Evolutionary conservation across 2,113 vertebrate genomes (phyloP), one percentile per base, ranked within the genome.

Genomic region (Leucoraja erinaceus): DNA sequence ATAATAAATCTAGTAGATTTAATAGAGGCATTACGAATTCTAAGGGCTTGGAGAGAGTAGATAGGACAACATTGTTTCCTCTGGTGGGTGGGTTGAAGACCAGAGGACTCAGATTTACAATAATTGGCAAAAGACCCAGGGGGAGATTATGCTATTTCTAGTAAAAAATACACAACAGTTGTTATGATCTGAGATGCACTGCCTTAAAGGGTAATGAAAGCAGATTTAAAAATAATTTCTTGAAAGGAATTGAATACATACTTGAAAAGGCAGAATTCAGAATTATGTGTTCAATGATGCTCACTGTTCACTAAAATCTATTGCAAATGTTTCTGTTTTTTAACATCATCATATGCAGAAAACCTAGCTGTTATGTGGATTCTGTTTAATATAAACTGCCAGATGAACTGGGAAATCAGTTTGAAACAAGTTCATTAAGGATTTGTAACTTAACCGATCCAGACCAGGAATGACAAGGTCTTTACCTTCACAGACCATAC

Each of bases 351-450:
- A 16, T 54, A 22, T 20, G 38, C 7, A 81, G 47, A 8, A 38
- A 20, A 54, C 31, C 16, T 78, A 20, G 38, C 8, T 54, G 38
- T 0, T 54, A 54, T 81, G 33, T 81, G 78, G 33, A 54, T 16
- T 38, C 78, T 54, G 25, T 54, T 81, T 81, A 81, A 81, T 54
- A 81, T 81, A 38, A 81, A 81, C 76, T 38, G 78, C 78, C 33
- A 81, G 78, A 33, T 20, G 18, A 81, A 9, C 78, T 38, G 18
- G 18, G 33, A 20, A 81, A 81, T 81, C 78, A 81, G 54, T 81
- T 81, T 22, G 38, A 72, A 72, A 81, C 78, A 81, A 5, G 77
- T 79, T 33, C 78, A 54, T 8, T 54, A 81, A 81, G 38, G 78
- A 81, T 54, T 47, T 20, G 38, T 81, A 54, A 54, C 5, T 72